Evolutionary conservation across 2,113 vertebrate genomes (phyloP).

Genomic region (Phalacrocorax carbo): DNA sequence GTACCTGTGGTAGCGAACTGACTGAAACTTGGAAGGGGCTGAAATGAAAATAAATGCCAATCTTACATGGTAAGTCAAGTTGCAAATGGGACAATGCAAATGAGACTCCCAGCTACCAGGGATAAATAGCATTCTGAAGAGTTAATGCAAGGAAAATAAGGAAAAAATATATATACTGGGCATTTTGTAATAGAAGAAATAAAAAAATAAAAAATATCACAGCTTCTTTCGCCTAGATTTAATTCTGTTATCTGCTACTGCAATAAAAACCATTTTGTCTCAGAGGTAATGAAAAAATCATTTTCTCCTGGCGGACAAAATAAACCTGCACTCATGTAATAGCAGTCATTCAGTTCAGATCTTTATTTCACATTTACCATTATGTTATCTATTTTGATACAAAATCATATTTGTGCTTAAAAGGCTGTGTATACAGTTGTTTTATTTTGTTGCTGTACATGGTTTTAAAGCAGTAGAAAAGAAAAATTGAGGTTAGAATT

Average conservation of each 20-base stretch:
- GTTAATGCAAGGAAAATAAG: not conserved
- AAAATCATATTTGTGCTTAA: not conserved
- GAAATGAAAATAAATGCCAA: not conserved
- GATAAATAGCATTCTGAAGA: not conserved
- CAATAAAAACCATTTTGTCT: not conserved
- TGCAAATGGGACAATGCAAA: not conserved
- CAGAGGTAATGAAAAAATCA: not conserved
- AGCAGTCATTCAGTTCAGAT: not conserved
- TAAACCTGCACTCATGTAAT: not conserved
- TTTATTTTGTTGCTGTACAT: not conserved
- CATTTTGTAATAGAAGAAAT: not conserved
- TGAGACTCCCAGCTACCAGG: not conserved
- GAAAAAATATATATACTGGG: fast-evolving
- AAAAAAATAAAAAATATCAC: not conserved
- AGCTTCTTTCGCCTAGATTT: not conserved
- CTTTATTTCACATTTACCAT: not conserved
- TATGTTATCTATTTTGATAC: not conserved
- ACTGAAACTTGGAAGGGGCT: not conserved
- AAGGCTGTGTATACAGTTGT: not conserved
- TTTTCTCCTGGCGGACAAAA: not conserved
- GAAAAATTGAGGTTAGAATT: not conserved
- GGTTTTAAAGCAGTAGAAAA: not conserved
- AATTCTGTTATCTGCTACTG: not conserved
- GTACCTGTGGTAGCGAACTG: not conserved
- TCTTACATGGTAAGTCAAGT: not conserved